These are phyloP conservation scores for Pipistrellus pygmaeus DNA, from an alignment of 2,797 vertebrate genomes.

Conservation along the genomic window DNA sequence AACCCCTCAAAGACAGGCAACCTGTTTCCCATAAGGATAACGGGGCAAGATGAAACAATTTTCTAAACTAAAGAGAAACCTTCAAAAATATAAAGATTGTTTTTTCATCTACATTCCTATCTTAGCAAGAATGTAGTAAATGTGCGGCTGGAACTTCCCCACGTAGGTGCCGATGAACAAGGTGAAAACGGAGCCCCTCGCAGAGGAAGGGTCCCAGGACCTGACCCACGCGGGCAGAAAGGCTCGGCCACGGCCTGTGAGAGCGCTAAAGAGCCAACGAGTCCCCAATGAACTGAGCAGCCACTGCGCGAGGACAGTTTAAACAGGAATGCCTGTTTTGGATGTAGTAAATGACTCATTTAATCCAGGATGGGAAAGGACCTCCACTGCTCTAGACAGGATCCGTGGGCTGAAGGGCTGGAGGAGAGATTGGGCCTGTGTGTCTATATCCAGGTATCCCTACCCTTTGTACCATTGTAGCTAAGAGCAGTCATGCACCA, in stretches of 20 bases:
- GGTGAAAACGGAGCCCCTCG: background rate
- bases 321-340: conserved; percentile 13
- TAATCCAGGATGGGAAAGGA: background rate
- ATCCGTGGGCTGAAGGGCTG: background rate
- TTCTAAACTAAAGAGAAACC: background rate
- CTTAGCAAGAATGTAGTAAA: background rate
- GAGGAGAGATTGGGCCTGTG: background rate
- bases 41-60: background rate
- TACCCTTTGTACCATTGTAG: background rate
- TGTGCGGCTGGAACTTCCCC: background rate
- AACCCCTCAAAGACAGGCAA: background rate
- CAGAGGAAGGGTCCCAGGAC: background rate
- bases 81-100: background rate
- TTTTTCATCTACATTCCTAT: background rate
- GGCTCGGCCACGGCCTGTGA: background rate
- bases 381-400: background rate
- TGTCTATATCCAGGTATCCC: background rate
- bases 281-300: conserved; percentile 15
- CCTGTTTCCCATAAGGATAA: background rate
- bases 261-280: background rate
- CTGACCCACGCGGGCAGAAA: background rate
- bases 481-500: accelerated
- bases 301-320: conserved; percentile 2
- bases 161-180: background rate
- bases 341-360: conserved; percentile 16